phyloP scores from a whole-genome alignment of 2,888 invertebrate genomes.

The Calameuta filiformis region DNA sequence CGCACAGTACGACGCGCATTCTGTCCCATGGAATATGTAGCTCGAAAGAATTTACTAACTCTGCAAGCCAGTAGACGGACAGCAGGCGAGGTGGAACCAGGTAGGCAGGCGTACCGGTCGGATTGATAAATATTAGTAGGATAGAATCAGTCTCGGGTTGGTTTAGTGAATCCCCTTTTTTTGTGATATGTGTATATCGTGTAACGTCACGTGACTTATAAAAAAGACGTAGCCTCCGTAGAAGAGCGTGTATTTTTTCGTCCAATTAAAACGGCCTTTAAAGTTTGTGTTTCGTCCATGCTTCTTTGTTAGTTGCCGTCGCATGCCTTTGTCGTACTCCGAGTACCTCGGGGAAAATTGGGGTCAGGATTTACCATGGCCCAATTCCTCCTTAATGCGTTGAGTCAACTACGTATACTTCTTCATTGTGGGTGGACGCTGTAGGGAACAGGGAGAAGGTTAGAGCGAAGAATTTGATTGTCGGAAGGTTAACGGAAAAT shows the following conservation, averaged over 20 bases:
- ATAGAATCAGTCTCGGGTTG: not conserved
- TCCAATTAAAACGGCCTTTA: too few relatives aligned
- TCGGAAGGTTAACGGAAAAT: not conserved
- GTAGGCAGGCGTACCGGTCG: not conserved
- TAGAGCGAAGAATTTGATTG: not conserved
- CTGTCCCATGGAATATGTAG: not conserved
- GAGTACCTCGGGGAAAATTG: slow-evolving; percentile 19
- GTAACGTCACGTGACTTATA: not conserved
- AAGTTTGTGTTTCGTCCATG: slow-evolving; percentile 10
- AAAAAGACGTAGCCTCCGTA: too few relatives aligned
- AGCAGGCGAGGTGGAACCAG: not conserved
- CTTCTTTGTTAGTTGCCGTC: slow-evolving; percentile 39
- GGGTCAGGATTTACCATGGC: not conserved
- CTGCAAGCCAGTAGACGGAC: not conserved
- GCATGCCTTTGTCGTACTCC: slow-evolving; percentile 50
- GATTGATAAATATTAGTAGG: not conserved
- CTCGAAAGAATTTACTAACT: not conserved
- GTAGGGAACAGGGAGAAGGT: not conserved
- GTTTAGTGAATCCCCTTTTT: not conserved
- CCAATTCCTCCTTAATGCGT: not conserved
- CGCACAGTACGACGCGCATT: not conserved
- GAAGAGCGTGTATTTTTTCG: too few relatives aligned
- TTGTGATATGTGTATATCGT: not conserved
- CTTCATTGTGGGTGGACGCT: not conserved
- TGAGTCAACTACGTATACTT: not conserved